A percentile compares a stretch with the other conserved stretches of the same genome.
phyloP scores from a whole-genome alignment of 2,113 vertebrate species.

The Pristiophorus japonicus region DNA sequence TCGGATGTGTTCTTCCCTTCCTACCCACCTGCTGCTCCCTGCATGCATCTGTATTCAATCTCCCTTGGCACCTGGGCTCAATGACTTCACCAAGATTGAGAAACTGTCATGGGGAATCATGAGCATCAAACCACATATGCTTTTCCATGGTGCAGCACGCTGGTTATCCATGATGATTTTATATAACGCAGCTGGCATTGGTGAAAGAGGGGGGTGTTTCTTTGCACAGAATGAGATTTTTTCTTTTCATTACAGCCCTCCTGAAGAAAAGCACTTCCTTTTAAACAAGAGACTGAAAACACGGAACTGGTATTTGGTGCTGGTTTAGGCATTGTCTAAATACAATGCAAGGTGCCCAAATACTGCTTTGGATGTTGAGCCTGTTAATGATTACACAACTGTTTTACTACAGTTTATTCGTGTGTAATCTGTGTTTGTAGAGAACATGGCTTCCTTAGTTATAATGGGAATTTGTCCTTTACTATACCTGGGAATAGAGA shows the following conservation, averaged over 20 bases:
- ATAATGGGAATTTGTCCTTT: neutral
- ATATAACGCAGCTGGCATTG: neutral
- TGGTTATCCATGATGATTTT: neutral
- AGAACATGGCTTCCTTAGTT: too few relatives aligned
- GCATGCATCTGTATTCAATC: neutral
- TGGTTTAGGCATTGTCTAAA: neutral
- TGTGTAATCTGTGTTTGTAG: neutral
- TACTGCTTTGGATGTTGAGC: neutral
- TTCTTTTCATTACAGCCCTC: neutral
- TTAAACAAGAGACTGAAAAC: neutral
- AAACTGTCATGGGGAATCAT: neutral
- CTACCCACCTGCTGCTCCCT: neutral
- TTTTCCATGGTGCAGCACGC: too few relatives aligned
- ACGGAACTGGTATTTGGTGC: too few relatives aligned
- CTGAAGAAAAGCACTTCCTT: neutral
- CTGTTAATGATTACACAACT: neutral
- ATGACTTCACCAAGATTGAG: neutral
- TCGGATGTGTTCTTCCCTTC: neutral
- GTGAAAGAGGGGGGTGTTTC: neutral
- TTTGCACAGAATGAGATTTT: neutral
- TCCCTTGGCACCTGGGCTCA: neutral
- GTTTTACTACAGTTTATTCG: neutral
- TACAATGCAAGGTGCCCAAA: neutral
- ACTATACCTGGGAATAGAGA: neutral
- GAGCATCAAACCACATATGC: neutral